phyloP scores from a whole-genome alignment of 1,140 invertebrate genomes.

The Halesus radiatus region DNA sequence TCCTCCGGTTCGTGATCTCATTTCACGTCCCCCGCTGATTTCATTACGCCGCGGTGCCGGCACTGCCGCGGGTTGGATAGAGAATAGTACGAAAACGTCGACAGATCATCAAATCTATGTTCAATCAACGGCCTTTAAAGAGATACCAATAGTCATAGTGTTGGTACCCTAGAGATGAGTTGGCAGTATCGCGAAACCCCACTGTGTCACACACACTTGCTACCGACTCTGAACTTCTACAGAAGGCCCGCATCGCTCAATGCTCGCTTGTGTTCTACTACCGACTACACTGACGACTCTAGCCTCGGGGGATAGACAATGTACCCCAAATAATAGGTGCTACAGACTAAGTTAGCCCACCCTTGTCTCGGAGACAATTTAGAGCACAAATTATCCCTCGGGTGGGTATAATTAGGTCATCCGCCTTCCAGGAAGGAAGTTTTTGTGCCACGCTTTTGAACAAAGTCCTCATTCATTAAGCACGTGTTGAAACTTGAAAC shows the following conservation, averaged over 20 bases:
- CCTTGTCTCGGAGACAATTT: slow-evolving; percentile 7
- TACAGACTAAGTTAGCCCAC: not conserved
- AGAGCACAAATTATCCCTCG: not conserved
- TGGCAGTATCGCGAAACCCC: slow-evolving; percentile 38
- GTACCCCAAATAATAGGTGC: not conserved
- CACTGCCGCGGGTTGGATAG: not conserved
- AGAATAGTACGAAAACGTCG: slow-evolving; percentile 26
- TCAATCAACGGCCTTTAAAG: slow-evolving; percentile 26
- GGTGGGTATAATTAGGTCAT: slow-evolving; percentile 39
- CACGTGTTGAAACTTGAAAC: slow-evolving; percentile 39
- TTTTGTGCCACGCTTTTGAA: not conserved
- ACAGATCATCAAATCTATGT: slow-evolving; percentile 35
- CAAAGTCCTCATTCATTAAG: slow-evolving; percentile 12
- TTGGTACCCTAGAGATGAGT: slow-evolving; percentile 12
- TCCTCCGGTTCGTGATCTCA: slow-evolving; percentile 49
- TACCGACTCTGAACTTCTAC: slow-evolving; percentile 10
- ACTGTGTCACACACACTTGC: not conserved
- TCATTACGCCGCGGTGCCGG: slow-evolving; percentile 32
- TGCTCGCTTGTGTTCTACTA: not conserved
- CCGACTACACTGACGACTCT: too few species aligned
- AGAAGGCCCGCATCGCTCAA: slow-evolving; percentile 1
- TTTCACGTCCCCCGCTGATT: slow-evolving; percentile 48
- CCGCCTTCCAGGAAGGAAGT: slow-evolving; percentile 24
- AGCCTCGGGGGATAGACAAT: too few species aligned
- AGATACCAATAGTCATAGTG: slow-evolving; percentile 8